Evolutionary conservation across 2,888 invertebrate species (phyloP).

Genomic region (Mythimna pallens): DNA sequence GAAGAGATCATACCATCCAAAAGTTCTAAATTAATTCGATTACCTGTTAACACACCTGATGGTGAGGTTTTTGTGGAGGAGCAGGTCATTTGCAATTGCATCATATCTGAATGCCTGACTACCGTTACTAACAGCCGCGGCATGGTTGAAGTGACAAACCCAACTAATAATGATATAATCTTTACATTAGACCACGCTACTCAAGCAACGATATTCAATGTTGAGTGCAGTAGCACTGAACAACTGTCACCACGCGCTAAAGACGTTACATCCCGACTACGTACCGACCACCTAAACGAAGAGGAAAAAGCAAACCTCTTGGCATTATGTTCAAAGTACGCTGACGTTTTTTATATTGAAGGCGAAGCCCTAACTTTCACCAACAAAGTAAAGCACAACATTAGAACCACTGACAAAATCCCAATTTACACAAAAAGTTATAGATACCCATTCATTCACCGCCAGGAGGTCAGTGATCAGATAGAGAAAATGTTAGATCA

Average conservation of each 20-base stretch:
- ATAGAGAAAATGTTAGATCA: too few species aligned
- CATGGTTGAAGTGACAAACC: not conserved
- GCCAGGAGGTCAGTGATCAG: too few species aligned
- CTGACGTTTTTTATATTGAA: not conserved
- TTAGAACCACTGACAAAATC: too few species aligned
- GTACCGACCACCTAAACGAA: not conserved
- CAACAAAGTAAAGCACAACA: too few species aligned
- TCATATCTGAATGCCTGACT: not conserved
- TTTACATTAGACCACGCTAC: not conserved
- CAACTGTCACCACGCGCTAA: not conserved
- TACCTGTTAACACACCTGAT: too few species aligned
- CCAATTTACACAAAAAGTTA: too few species aligned
- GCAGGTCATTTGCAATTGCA: too few species aligned
- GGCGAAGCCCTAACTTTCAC: not conserved
- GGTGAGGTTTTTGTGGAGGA: too few species aligned
- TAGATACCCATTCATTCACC: too few species aligned
- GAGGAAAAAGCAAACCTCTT: not conserved
- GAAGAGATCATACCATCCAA: too few species aligned
- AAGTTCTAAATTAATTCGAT: too few species aligned
- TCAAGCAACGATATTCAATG: not conserved
- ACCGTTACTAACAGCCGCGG: conserved; percentile 1
- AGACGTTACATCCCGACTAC: not conserved
- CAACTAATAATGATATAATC: not conserved
- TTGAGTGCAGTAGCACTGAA: not conserved
- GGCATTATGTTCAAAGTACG: not conserved